These are phyloP conservation scores for Furcifer pardalis DNA, from an alignment of 2,797 vertebrate species.

Conservation along the genomic window DNA sequence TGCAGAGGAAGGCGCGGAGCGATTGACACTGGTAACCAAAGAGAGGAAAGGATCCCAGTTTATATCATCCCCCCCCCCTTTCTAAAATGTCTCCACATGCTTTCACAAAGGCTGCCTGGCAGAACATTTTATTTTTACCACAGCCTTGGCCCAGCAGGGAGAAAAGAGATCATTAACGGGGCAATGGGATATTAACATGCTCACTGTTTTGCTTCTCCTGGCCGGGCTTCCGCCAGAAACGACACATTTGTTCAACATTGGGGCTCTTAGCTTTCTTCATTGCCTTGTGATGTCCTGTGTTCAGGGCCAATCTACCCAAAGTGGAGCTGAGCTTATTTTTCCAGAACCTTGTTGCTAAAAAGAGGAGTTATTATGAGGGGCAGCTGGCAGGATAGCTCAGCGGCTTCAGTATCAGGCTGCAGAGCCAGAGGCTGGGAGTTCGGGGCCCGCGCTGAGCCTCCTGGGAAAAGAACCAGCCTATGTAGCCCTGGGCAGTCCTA, in stretches of 20 bases:
- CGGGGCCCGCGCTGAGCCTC: no score
- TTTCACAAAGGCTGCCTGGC: constrained; percentile 1
- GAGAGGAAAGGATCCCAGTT: background rate
- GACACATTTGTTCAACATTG: background rate
- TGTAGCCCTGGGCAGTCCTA: no score
- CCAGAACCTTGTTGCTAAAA: background rate
- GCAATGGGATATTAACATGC: constrained; percentile 32
- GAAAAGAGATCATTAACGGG: background rate
- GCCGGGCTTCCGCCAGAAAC: background rate
- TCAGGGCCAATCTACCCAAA: background rate
- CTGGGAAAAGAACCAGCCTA: no score
- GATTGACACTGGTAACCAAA: background rate
- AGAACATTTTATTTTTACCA: background rate
- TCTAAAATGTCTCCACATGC: background rate
- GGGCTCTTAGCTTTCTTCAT: background rate
- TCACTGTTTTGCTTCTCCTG: background rate
- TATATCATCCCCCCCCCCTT: no score
- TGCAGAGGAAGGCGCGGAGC: rapidly evolving
- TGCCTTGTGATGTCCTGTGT: constrained; percentile 7
- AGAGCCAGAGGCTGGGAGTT: no score
- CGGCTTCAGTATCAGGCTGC: background rate
- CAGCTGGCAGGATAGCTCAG: no score
- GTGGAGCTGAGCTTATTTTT: background rate
- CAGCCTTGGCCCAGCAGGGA: background rate
- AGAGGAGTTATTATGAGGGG: no score